A percentile compares a stretch with the other conserved stretches of the same genome.
Evolutionary conservation across 2,888 invertebrate genomes (phyloP).

Genomic region (Drosophila acutilabella): DNA sequence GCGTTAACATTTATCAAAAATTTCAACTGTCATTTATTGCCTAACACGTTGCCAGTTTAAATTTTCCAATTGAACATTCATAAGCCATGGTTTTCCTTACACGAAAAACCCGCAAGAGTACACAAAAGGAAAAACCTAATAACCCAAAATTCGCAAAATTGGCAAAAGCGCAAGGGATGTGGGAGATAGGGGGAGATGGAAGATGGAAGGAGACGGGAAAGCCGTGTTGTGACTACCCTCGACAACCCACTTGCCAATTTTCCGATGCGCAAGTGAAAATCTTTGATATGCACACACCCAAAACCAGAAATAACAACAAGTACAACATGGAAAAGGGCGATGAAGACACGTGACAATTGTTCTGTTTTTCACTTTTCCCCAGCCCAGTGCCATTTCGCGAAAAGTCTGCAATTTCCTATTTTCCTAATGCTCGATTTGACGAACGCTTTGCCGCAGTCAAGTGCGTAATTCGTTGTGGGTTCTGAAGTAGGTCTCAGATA

Average conservation of each 20-base stretch:
- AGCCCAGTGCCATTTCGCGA: conserved; percentile 14
- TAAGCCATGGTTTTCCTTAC: conserved; percentile 38
- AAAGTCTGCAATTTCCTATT: conserved; percentile 64
- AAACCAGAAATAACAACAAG: conserved; percentile 17
- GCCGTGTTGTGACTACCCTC: conserved; percentile 26
- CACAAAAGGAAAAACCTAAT: conserved; percentile 62
- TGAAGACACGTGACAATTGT: conserved; percentile 78
- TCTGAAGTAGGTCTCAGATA: conserved; percentile 19
- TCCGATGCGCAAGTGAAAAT: conserved; percentile 68
- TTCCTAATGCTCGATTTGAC: conserved; percentile 51
- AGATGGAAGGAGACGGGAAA: neutral
- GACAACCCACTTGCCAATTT: conserved; percentile 56
- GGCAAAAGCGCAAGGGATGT: conserved; percentile 11
- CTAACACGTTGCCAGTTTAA: conserved; percentile 56
- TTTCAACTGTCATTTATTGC: conserved; percentile 73
- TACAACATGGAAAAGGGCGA: conserved; percentile 38
- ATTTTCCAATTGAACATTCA: conserved; percentile 67
- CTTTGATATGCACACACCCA: conserved; percentile 51
- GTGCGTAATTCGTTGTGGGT: conserved; percentile 73
- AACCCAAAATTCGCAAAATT: conserved; percentile 68
- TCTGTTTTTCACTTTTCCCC: conserved; percentile 32
- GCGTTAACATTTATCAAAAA: conserved; percentile 73
- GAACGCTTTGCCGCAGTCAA: conserved; percentile 65
- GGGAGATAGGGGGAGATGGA: neutral
- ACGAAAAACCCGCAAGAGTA: conserved; percentile 52